phyloP scores from a whole-genome alignment of 2,797 vertebrate species.

The Lepilemur ruficaudatus region DNA sequence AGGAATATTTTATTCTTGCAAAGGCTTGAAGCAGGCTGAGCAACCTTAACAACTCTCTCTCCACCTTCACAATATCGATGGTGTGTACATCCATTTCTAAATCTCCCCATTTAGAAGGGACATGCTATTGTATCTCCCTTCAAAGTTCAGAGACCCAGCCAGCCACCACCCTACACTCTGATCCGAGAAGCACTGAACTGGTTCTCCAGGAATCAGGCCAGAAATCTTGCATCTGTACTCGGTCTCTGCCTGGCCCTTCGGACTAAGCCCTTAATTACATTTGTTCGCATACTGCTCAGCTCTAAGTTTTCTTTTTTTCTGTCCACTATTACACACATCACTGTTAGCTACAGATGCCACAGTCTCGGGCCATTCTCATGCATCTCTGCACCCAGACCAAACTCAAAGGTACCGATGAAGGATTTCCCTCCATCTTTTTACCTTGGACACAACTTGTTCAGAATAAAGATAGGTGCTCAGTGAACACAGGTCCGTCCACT shows the following conservation, averaged over 20 bases:
- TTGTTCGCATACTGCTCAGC: background rate
- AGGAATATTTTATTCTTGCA: background rate
- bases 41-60: background rate
- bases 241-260: background rate
- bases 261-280: background rate
- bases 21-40: background rate
- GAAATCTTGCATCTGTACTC: background rate
- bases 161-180: background rate
- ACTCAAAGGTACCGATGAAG: background rate
- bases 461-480: background rate
- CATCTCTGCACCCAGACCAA: background rate
- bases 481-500: background rate
- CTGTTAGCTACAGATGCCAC: background rate
- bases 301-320: background rate
- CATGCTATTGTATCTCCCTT: background rate
- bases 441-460: background rate
- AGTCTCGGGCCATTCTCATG: background rate
- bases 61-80: background rate
- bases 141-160: background rate
- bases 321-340: background rate
- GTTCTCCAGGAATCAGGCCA: background rate
- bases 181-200: background rate
- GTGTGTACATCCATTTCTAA: background rate
- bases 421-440: background rate
- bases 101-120: background rate